Base-by-base conservation (phyloP, 1,140 invertebrate species). In the Acromyrmex charruanus region DNA sequence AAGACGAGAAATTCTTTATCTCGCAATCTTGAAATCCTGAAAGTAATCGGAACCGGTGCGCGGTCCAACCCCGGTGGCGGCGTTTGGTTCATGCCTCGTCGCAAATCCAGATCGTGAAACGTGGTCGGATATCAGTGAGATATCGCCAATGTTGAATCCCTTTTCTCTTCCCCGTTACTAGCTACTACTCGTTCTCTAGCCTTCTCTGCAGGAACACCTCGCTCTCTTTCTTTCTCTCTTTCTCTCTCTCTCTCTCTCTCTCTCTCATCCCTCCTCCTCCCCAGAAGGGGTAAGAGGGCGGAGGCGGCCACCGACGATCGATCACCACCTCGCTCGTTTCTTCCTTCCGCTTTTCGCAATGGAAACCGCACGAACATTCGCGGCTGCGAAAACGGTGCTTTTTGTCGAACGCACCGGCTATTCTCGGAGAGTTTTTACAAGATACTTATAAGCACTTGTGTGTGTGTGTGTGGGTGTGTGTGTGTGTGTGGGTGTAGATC, bases 261-360 rank as follows among this genome's bases (percentile, higher is more conserved):
- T 28, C n/a, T 31, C n/a, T 39, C 12, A 51, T 16, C 31, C 59
- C 66, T 51, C 61, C 49, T 31, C 28, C 31, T 14, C 12, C 2
- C 66, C 66, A 7, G 66, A 51, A 68, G n/a, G 21, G 66, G 66
- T 16, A 3, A 35, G 39, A 49, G 39, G 39, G 44, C 66, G 84
- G 68, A 72, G 55, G 71, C 81, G 85, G 71, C 84, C 59, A 85
- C 81, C 89, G 85, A 91, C 89, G 91, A 93, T 93, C 92, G 92
- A 93, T 93, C 92, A 91, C 68, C 90, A 91, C 71, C 75, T 88
- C 90, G 66, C 77, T 89, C 75, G 59, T 92, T 88, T 92, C 88
- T 90, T 88, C 75, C 81, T 90, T 90, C 88, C 86, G 74, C 69
- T 87, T 79, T 51, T 59, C 86, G 81, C 75, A 53, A 88, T 90